Conservation (phyloP, 2,113 vertebrate species). For the Anhinga anhinga region DNA sequence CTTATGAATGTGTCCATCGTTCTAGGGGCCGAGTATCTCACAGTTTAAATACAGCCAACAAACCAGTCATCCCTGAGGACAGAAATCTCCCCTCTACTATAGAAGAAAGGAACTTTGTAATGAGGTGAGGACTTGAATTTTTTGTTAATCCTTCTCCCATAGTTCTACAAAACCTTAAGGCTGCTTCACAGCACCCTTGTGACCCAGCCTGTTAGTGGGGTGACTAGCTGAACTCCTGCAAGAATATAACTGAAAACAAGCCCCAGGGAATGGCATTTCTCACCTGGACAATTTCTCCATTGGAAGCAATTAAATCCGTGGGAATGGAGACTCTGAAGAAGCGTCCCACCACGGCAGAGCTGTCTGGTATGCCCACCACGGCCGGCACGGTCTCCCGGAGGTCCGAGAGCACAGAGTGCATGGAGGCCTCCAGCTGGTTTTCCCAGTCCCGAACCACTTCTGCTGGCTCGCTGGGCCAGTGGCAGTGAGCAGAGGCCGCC, state of each 20-base stretch:
- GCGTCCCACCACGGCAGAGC: conserved; percentile 85
- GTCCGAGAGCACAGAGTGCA: conserved; percentile 87
- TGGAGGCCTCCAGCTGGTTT: conserved; percentile 89
- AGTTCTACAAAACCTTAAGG: background rate
- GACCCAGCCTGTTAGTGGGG: background rate
- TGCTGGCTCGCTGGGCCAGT: conserved; percentile 73
- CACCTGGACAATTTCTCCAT: conserved; percentile 83
- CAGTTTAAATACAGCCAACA: background rate
- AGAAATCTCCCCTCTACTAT: background rate
- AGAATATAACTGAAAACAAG: fast-evolving
- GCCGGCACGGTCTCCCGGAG: conserved; percentile 75
- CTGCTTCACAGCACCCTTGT: background rate
- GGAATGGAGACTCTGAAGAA: conserved; percentile 87
- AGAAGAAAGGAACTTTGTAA: background rate
- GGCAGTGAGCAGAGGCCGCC: conserved; percentile 68
- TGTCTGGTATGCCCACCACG: conserved; percentile 85
- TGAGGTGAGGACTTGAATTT: background rate
- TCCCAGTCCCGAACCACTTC: conserved; percentile 82
- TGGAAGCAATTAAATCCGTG: conserved; percentile 73
- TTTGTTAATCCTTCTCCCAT: background rate
- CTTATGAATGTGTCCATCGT: background rate
- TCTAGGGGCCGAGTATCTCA: background rate
- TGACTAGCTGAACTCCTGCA: fast-evolving
- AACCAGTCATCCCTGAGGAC: background rate
- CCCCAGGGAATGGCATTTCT: conserved; percentile 27